Base-by-base conservation (phyloP, 1,140 invertebrate species). In the Prorops nasuta region DNA sequence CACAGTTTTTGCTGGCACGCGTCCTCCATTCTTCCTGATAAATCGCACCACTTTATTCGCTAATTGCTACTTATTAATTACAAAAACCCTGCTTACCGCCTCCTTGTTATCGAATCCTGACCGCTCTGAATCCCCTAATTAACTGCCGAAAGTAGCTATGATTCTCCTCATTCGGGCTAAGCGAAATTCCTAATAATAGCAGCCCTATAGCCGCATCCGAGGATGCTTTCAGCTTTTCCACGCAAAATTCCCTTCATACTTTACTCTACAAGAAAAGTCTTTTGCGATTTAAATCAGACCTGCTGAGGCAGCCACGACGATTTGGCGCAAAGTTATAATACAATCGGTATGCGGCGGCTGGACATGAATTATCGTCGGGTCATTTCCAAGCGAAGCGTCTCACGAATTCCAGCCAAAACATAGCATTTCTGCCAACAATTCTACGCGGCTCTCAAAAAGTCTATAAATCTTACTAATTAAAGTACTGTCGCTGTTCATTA, bases 231-330 rank as follows among this genome's bases (percentile, higher is more conserved):
- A n/a, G n/a, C n/a, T n/a, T n/a, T n/a, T n/a, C n/a, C n/a, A n/a
- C n/a, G n/a, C n/a, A n/a, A n/a, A n/a, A n/a, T n/a, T n/a, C n/a
- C n/a, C n/a, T n/a, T n/a, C n/a, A n/a, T n/a, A n/a, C n/a, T n/a
- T n/a, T n/a, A n/a, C n/a, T n/a, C n/a, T n/a, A n/a, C n/a, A n/a
- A n/a, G n/a, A n/a, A n/a, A n/a, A n/a, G n/a, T n/a, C n/a, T n/a
- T n/a, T n/a, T n/a, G n/a, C n/a, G n/a, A n/a, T 56, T 55, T 51
- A 51, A 58, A 45, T 56, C 53, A 44, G 53, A 39, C 44, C 56
- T 20, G 39, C 35, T 20, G 24, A 34, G 12, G 17, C 20, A 32
- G 39, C 22, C 19, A 19, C 49, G n/a, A n/a, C n/a, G 22, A 14
- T 56, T 51, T 20, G 20, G 7, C 15, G 22, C 16, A 20, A 58